Percentiles rank a stretch among this genome's conserved stretches.
These are phyloP conservation scores for Leptodactylus fuscus DNA, from an alignment of 2,113 vertebrate genomes.

Conservation along the genomic window DNA sequence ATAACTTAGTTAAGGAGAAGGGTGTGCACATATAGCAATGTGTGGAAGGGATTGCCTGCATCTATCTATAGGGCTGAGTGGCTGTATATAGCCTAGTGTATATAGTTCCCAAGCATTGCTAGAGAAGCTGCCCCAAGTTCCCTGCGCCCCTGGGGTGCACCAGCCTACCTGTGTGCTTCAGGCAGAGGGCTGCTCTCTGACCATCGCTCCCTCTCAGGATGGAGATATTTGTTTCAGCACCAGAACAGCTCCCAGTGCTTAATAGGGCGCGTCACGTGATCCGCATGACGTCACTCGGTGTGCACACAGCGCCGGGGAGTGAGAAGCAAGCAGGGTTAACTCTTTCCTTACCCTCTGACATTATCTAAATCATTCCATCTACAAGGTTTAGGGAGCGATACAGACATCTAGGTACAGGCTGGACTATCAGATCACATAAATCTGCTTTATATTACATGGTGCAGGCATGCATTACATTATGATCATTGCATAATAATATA, in stretches of 20 bases:
- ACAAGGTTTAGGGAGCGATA: too few species aligned
- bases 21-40: background rate
- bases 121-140: background rate
- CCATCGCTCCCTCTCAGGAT: conserved; percentile 52
- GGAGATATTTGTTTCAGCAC: conserved; percentile 51
- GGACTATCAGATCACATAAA: too few species aligned
- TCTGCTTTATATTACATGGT: too few species aligned
- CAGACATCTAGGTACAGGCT: too few species aligned
- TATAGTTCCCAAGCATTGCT: too few species aligned
- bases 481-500: background rate
- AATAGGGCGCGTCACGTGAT: conserved; percentile 55
- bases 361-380: too few species aligned
- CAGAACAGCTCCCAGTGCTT: conserved; percentile 58
- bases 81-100: background rate
- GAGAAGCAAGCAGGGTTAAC: conserved; percentile 35
- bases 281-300: conserved; percentile 48
- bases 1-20: background rate
- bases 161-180: conserved; percentile 55
- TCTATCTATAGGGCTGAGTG: too few species aligned
- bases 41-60: background rate
- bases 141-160: background rate
- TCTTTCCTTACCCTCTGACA: background rate
- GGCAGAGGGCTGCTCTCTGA: conserved; percentile 29
- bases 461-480: background rate
- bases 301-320: conserved; percentile 37